Conservation (phyloP, 2,113 vertebrate species). For the Rynchops niger region DNA sequence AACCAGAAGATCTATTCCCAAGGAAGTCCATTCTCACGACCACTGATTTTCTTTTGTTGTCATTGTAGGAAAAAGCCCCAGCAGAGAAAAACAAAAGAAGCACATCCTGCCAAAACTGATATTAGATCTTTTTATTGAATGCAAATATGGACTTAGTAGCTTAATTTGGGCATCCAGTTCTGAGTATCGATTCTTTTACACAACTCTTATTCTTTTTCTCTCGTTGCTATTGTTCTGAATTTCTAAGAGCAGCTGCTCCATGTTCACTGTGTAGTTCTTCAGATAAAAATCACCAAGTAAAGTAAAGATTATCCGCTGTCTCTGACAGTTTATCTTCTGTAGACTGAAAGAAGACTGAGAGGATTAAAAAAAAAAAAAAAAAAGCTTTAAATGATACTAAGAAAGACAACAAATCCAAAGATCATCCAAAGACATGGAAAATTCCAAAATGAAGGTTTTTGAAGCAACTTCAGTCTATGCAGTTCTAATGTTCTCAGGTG, state of each 20-base stretch:
- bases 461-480: not conserved
- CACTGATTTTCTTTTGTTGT: not conserved
- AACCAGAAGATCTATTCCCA: not conserved
- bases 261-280: not conserved
- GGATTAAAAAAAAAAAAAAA: not conserved
- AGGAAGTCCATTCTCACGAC: not conserved
- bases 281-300: not conserved
- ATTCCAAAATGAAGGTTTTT: not conserved
- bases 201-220: not conserved
- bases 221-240: not conserved
- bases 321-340: not conserved
- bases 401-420: not conserved
- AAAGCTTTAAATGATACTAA: not conserved
- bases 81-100: not conserved
- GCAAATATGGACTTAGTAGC: not conserved
- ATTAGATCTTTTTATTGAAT: not conserved
- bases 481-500: not conserved
- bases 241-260: not conserved
- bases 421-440: not conserved
- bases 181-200: not conserved
- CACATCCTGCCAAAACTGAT: not conserved
- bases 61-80: not conserved
- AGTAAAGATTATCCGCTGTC: not conserved
- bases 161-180: not conserved
- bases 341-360: not conserved